A percentile compares a stretch with the other conserved stretches of the same genome.
These are phyloP conservation scores for Rissa tridactyla DNA, from an alignment of 2,113 vertebrate species.

Conservation along the genomic window DNA sequence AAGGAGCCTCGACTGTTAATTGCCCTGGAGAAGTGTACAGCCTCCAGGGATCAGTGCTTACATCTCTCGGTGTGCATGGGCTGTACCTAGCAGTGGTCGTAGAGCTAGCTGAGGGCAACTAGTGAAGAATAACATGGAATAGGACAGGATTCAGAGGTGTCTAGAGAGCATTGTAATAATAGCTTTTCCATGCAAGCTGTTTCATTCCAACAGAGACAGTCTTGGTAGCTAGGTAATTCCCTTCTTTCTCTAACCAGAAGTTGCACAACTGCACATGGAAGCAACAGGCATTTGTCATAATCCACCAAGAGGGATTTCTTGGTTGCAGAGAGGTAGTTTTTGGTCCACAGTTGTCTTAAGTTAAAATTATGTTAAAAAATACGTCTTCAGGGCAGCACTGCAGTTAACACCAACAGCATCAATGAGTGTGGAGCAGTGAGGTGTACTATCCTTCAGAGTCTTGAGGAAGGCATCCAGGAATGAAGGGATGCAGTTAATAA, in stretches of 20 bases:
- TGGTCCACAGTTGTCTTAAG: not conserved
- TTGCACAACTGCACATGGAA: not conserved
- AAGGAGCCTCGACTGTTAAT: not conserved
- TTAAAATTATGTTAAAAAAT: not conserved
- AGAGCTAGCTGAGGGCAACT: not conserved
- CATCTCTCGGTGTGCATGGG: rapidly evolving
- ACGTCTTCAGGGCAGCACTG: not conserved
- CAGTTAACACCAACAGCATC: not conserved
- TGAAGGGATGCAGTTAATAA: not conserved
- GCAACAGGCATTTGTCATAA: not conserved
- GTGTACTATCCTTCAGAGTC: not conserved
- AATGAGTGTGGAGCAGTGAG: not conserved
- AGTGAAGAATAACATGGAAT: not conserved
- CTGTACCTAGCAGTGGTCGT: not conserved
- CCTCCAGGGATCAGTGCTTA: not conserved
- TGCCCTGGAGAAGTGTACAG: not conserved
- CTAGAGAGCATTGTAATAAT: not conserved
- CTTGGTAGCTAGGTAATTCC: not conserved
- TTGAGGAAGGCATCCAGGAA: not conserved
- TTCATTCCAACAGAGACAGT: not conserved
- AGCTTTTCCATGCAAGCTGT: not conserved
- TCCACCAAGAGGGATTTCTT: not conserved
- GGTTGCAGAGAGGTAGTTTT: not conserved
- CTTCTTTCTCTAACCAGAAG: not conserved
- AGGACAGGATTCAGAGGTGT: not conserved